A percentile compares a stretch with the other conserved stretches of the same genome.
phyloP scores from a whole-genome alignment of 2,113 vertebrate species.

The Jacana jacana region DNA sequence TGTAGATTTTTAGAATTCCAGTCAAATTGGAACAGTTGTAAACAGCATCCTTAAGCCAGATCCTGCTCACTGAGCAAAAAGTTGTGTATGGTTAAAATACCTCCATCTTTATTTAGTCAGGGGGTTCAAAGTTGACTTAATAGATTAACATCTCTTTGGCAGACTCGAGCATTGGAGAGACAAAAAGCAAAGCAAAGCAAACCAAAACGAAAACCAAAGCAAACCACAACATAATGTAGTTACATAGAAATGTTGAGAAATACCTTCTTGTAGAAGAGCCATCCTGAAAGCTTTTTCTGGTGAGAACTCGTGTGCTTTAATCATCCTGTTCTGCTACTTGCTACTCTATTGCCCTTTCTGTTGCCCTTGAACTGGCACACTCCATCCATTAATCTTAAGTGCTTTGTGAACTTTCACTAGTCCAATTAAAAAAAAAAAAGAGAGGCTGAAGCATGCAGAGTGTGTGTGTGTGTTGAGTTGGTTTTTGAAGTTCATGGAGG shows the following conservation, averaged over 20 bases:
- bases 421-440: neutral
- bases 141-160: neutral
- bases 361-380: neutral
- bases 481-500: neutral
- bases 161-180: neutral
- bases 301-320: neutral
- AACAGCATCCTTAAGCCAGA: neutral
- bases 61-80: neutral
- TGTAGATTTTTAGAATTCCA: conserved; percentile 25
- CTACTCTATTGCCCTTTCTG: neutral
- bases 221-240: neutral
- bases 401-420: neutral
- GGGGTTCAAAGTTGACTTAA: neutral
- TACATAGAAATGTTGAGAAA: neutral
- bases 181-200: neutral
- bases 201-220: too few species aligned
- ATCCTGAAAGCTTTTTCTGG: neutral
- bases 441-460: neutral
- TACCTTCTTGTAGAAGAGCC: neutral
- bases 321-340: neutral
- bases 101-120: neutral
- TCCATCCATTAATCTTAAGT: neutral
- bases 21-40: neutral
- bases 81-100: neutral
- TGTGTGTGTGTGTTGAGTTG: neutral